Conservation (phyloP, 2,113 vertebrate genomes). For the Eurypyga helias region DNA sequence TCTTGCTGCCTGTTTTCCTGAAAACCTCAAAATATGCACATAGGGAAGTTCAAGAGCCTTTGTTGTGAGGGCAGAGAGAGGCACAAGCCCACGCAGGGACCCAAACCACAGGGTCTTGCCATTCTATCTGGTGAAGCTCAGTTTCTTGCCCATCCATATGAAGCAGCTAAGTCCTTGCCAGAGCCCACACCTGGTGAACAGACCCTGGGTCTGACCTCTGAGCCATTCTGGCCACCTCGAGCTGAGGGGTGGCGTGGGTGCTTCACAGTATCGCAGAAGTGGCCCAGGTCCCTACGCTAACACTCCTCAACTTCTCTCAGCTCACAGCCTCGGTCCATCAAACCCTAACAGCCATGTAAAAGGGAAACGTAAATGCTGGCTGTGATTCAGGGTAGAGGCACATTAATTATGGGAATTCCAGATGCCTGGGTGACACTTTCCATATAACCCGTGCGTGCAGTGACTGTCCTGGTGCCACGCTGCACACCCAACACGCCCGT, state of each 20-base stretch:
- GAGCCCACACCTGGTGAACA: neutral
- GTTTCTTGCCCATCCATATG: neutral
- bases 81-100: neutral
- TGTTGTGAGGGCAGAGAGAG: neutral
- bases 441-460: neutral
- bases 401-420: neutral
- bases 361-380: neutral
- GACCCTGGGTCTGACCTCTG: neutral
- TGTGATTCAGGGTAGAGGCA: neutral
- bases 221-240: neutral
- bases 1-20: neutral
- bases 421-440: neutral
- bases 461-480: neutral
- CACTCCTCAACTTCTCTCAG: neutral
- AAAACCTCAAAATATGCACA: neutral
- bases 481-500: neutral
- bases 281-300: accelerated
- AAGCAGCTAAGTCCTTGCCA: neutral
- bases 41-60: neutral
- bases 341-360: neutral
- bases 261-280: neutral
- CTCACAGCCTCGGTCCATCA: neutral
- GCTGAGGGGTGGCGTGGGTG: neutral
- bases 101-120: neutral
- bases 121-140: neutral